Base-by-base conservation (phyloP, 1,140 invertebrate species). In the Drosophila neocordata region DNA sequence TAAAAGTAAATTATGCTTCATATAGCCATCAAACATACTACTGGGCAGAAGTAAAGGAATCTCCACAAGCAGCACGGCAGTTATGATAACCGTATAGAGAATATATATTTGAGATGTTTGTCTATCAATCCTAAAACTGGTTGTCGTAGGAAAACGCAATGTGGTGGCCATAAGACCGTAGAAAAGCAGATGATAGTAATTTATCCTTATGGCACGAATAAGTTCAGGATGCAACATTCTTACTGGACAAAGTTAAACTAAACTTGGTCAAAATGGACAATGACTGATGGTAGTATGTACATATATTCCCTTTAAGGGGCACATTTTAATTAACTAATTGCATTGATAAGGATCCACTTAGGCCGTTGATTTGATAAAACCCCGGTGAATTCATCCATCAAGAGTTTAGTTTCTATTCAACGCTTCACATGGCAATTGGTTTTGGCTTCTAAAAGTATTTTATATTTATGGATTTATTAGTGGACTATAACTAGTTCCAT, bases 221-320 rank as follows among this genome's bases (percentile, higher is more conserved):
- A 84, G 22, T 44, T 73, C 68, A 1, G 61, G 61, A 18, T 77
- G 73, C 73, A 80, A 73, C 81, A 84, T 84, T 31, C 12, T 8
- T 11, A 20, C 13, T 22, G 12, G 35, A 22, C 37, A 22, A 48
- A 48, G 41, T 18, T 3, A 20, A 35, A 56, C 53, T 56, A 24
- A 48, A 56, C 53, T 18, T n/a, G n/a, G n/a, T n/a, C n/a, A n/a
- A n/a, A n/a, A 15, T 1, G 41, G 2, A 18, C 7, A 1, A 9
- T 11, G 18, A 20, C n/a, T 48, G 18, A 48, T 48, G 41, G 8
- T 6, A 20, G 1, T 8, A 5, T 6, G 7, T 24, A 31, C 7
- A 6, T 31, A 1, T 31, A 31, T 15, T 44, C 18, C 13, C 1
- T 4, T 1, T 13, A 1, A 15, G 20, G 55, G 18, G 37, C 24